A percentile compares a stretch with the other conserved stretches of the same genome.
phyloP scores from a whole-genome alignment of 2,113 vertebrate species.

The Stigmatopora nigra region DNA sequence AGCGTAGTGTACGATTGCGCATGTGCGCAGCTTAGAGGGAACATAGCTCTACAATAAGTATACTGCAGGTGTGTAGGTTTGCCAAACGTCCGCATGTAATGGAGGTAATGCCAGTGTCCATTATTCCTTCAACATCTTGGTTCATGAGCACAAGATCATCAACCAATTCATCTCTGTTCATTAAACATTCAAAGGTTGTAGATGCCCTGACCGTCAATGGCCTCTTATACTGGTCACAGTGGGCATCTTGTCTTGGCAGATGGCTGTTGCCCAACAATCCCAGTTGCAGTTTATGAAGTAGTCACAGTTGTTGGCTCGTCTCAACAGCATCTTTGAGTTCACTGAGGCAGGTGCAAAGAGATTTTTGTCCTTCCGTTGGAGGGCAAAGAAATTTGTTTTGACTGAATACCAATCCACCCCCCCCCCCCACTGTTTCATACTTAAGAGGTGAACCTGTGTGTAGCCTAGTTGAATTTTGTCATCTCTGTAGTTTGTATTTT shows the following conservation, averaged over 20 bases:
- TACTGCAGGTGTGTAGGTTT: background rate
- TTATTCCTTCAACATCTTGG: background rate
- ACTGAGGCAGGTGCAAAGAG: slow-evolving; percentile 52
- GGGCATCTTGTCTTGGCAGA: slow-evolving; percentile 38
- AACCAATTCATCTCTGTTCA: background rate
- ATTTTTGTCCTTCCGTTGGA: slow-evolving; percentile 19
- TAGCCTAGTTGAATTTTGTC: no score
- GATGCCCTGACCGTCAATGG: slow-evolving; percentile 35
- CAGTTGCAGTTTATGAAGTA: slow-evolving; percentile 61
- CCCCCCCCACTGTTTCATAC: no score
- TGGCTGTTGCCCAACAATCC: slow-evolving; percentile 41
- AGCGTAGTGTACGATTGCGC: no score
- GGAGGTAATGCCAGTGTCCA: slow-evolving; percentile 28
- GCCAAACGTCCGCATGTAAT: background rate
- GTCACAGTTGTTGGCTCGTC: slow-evolving; percentile 44
- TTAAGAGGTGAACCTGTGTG: no score
- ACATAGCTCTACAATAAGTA: background rate
- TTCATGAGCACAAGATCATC: background rate
- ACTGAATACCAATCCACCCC: no score
- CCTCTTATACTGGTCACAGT: slow-evolving; percentile 34
- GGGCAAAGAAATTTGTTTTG: no score
- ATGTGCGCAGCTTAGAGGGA: no score
- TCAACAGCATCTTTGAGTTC: slow-evolving; percentile 60
- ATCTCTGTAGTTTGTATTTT: no score
- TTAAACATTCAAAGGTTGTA: slow-evolving; percentile 15